These are phyloP conservation scores for Sphaerophoria taeniata DNA, from an alignment of 2,888 invertebrate genomes.

Conservation along the genomic window DNA sequence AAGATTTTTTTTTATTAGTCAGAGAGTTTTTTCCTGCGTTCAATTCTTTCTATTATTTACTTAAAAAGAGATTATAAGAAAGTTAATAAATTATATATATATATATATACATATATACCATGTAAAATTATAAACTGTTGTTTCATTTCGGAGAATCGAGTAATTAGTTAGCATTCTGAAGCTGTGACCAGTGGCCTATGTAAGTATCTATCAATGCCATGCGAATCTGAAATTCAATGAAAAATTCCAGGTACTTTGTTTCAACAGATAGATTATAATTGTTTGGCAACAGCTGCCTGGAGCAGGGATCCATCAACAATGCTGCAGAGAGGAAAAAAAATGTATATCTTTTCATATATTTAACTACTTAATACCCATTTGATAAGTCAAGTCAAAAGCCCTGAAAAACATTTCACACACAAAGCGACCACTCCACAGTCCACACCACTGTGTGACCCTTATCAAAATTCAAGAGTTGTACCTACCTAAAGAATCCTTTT, in stretches of 20 bases:
- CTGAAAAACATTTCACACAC: conserved; percentile 66
- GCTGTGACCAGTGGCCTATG: conserved; percentile 7
- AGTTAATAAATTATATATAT: conserved; percentile 76
- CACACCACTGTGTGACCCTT: conserved; percentile 60
- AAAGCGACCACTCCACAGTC: conserved; percentile 60
- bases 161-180: conserved; percentile 16
- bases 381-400: conserved; percentile 72
- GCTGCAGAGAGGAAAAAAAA: neutral
- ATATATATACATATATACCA: conserved; percentile 74
- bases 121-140: conserved; percentile 65
- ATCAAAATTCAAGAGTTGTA: conserved; percentile 73
- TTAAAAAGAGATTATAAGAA: conserved; percentile 61
- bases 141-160: conserved; percentile 19
- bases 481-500: conserved; percentile 51
- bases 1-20: conserved; percentile 57
- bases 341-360: conserved; percentile 25
- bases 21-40: conserved; percentile 39
- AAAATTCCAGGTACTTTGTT: conserved; percentile 15
- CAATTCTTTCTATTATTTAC: conserved; percentile 19
- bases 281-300: conserved; percentile 65
- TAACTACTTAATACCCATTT: conserved; percentile 72
- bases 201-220: conserved; percentile 12
- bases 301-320: conserved; percentile 37
- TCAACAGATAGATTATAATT: conserved; percentile 19
- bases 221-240: neutral